Evolutionary conservation across 2,888 invertebrate genomes (phyloP), one percentile per base, ranked within the genome.

Genomic region (Neoitamus cyanurus): DNA sequence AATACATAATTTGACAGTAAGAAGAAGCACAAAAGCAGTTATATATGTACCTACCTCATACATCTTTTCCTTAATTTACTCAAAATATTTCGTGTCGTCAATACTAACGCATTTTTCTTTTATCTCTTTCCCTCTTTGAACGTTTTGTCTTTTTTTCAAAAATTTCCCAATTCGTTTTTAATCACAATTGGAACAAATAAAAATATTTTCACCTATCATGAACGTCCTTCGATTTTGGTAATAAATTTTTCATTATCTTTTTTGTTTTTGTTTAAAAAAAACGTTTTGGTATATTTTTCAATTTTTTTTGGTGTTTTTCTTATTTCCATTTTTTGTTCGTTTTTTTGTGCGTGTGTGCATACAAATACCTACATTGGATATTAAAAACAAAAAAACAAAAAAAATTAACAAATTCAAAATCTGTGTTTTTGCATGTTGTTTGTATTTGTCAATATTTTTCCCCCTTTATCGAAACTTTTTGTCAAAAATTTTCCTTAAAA

Each of bases 1-100:
- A 75, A 75, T 42, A 75, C 34, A 75, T 75, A 28, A 75, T 75
- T 75, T 37, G 75, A 75, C 42, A 75, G 75, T 37, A 75, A 73
- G 25, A 73, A 42, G 75, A 42, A 75, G 75, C 75, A 75, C 75
- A 75, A 30, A 30, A 11, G 30, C n/a, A 70, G 70, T 30, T 31
- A 31, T 20, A 30, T 48, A 20, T 48, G 15, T 48, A 48, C 1
- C 25, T 58, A 58, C 11, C 58, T 15, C n/a, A 58, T 58, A 70
- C 4, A 70, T 25, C n/a, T 70, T 30, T 31, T 28, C 31, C 30
- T 70, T 30, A 28, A 31, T 31, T 70, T 69, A 28, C 25, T 28
- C 30, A 31, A 70, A 5, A n/a, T 31, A 5, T 58, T 58, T 58
- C 58, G 58, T 58, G 58, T 58, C 58, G 58, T 58, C 25, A 58